Evolutionary conservation across 2,113 vertebrate genomes (phyloP), one percentile per base, ranked within the genome.

Genomic region (Gallinago media): DNA sequence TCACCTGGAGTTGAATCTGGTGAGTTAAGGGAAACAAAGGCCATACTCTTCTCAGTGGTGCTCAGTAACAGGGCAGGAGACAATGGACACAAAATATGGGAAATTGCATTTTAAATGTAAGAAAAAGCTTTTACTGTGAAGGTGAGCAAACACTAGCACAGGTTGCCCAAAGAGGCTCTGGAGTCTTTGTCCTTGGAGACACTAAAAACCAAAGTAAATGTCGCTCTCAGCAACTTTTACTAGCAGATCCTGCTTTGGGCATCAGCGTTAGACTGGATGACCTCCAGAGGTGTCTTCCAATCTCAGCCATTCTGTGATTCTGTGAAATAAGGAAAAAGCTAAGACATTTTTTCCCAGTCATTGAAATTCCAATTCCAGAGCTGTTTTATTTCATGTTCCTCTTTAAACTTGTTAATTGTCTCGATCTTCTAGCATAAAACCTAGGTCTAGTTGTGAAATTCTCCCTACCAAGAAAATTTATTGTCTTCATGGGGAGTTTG

Each of bases 161-260:
- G 3, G 1, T 40, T 55, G 4, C 12, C 10, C 42, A 58, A 25
- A 67, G 20, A 71, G 3, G 0, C 5, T 66, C 4, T 12, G 18
- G 27, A 40, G 5, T 44, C 14, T 80, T 54, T 49, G 22, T 47
- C 11, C 17, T 75, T 38, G 26, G 20, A 75, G 52, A 19, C 49
- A 67, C 6, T 67, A 32, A 79, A 82, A 40, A 8, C 2, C 3
- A 8, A 54, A 32, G 12, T 11, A 55, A 44, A 31, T 27, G 16
- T 50, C 32, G 3, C 14, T 92, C 34, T 65, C 49, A 85, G 9
- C 2, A 74, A 27, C 8, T 19, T 55, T 7, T 54, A 21, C 6
- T 13, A 76, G 14, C 21, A 79, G 42, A 54, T 63, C 5, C 15
- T 63, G 23, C 8, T 84, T 73, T 56, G 29, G 36, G 6, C 10